These are phyloP conservation scores for Ladona fulva DNA, from an alignment of 1,140 invertebrate genomes.

Conservation along the genomic window DNA sequence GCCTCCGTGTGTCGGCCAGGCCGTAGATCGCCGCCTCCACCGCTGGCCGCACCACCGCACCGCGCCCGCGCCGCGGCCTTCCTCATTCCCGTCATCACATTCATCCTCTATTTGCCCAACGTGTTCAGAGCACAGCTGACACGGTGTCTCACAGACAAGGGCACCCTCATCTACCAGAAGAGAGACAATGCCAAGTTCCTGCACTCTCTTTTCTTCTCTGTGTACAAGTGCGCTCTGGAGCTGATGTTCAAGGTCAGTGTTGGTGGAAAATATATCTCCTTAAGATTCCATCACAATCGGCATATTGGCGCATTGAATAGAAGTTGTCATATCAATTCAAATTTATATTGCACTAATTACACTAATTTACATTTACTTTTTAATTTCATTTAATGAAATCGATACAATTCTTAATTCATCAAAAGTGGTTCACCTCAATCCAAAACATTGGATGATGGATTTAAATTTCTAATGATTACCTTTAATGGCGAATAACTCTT, in stretches of 20 bases:
- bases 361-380: too few relatives aligned
- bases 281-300: too few relatives aligned
- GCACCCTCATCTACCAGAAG: constrained; percentile 44
- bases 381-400: too few relatives aligned
- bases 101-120: constrained; percentile 54
- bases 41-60: constrained; percentile 45
- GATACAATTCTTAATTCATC: too few relatives aligned
- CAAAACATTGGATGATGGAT: too few relatives aligned
- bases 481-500: too few relatives aligned
- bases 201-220: constrained; percentile 42
- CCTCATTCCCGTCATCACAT: constrained; percentile 49
- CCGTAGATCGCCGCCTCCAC: constrained; percentile 48
- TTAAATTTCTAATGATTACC: too few relatives aligned
- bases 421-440: too few relatives aligned
- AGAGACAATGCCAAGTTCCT: constrained; percentile 45
- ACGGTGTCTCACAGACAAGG: constrained; percentile 41
- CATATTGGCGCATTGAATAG: too few relatives aligned
- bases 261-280: too few relatives aligned
- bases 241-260: constrained; percentile 43
- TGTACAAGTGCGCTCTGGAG: constrained; percentile 55
- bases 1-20: constrained; percentile 71
- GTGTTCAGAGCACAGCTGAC: constrained; percentile 50
- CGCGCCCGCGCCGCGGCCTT: constrained; percentile 47
- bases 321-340: too few relatives aligned
- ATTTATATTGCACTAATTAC: too few relatives aligned